Percentiles rank a stretch among this genome's conserved stretches.
These are phyloP conservation scores for Notodonta ziczac DNA, from an alignment of 2,888 invertebrate genomes.

Conservation along the genomic window DNA sequence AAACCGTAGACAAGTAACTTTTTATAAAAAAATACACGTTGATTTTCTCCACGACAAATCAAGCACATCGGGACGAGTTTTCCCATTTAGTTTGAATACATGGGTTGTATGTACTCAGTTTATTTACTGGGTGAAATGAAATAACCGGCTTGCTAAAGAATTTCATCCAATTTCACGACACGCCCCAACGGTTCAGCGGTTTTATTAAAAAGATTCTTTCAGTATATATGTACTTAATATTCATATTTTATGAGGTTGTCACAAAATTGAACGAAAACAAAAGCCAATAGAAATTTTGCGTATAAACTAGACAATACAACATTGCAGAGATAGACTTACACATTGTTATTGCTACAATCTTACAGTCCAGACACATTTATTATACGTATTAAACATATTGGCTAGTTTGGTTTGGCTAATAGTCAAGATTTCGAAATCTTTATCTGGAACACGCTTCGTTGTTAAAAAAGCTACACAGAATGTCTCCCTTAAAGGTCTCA, in stretches of 20 bases:
- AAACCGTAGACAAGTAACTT: constrained; percentile 30
- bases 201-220: constrained; percentile 22
- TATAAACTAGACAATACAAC: constrained; percentile 6
- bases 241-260: not conserved
- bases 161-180: constrained; percentile 14
- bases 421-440: constrained; percentile 25
- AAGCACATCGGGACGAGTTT: constrained; percentile 21
- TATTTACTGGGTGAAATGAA: constrained; percentile 16
- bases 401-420: constrained; percentile 27
- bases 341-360: constrained; percentile 15
- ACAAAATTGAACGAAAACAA: not conserved
- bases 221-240: not conserved
- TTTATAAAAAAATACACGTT: constrained; percentile 14
- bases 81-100: constrained; percentile 17
- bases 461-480: not conserved
- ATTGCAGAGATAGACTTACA: constrained; percentile 13
- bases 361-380: constrained; percentile 26
- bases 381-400: constrained; percentile 24
- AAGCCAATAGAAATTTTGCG: constrained; percentile 12
- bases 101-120: constrained; percentile 12
- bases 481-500: constrained; percentile 17
- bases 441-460: constrained; percentile 11
- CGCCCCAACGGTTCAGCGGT: constrained; percentile 13
- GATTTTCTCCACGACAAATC: constrained; percentile 22
- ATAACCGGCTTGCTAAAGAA: constrained; percentile 20